These are phyloP conservation scores for Amorpha juglandis DNA, from an alignment of 2,888 invertebrate species.

Conservation along the genomic window DNA sequence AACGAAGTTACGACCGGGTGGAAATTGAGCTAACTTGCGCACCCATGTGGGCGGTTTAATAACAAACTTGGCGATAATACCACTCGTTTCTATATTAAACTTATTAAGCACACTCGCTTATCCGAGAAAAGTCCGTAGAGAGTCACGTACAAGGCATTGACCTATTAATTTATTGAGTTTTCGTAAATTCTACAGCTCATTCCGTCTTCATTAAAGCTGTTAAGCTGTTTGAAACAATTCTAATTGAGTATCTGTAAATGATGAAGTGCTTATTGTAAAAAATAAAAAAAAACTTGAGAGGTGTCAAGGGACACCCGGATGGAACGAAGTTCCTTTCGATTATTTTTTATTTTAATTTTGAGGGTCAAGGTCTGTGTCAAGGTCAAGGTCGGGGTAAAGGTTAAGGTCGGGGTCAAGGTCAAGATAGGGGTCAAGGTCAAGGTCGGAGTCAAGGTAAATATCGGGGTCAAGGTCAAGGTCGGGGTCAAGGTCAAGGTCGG, in stretches of 20 bases:
- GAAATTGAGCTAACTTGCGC: background rate
- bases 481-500: no score
- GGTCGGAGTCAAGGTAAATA: no score
- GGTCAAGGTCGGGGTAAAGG: no score
- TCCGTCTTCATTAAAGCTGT: background rate
- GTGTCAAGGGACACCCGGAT: no score
- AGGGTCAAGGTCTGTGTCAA: no score
- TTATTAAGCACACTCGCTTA: slow-evolving; percentile 7
- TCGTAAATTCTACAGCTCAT: background rate
- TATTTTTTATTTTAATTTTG: no score
- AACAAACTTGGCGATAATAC: background rate
- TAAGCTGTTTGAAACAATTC: slow-evolving; percentile 6
- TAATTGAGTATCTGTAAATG: background rate
- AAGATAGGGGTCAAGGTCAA: no score
- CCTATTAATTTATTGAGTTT: slow-evolving; percentile 9
- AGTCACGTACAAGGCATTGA: slow-evolving; percentile 16
- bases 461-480: no score
- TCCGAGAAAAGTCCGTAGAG: background rate
- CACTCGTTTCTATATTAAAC: slow-evolving; percentile 16
- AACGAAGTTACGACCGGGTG: background rate
- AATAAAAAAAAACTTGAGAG: no score
- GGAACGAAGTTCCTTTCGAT: no score
- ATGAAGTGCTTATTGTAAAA: background rate
- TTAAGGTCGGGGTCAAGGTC: no score
- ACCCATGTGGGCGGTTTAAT: background rate